A percentile compares a stretch with the other conserved stretches of the same genome.
phyloP scores from a whole-genome alignment of 2,888 invertebrate species.

The Xylophagus ater region DNA sequence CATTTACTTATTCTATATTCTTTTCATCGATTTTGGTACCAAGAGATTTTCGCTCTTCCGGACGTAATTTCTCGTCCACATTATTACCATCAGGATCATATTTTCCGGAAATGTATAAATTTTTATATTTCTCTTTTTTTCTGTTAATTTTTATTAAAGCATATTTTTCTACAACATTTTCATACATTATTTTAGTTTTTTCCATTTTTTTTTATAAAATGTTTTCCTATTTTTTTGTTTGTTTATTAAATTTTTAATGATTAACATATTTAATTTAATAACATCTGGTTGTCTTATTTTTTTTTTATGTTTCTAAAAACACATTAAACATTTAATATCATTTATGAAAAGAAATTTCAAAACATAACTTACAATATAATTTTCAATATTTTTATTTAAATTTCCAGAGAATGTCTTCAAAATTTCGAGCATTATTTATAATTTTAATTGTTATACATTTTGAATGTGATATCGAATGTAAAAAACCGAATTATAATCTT shows the following conservation, averaged over 20 bases:
- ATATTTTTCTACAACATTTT: conserved; percentile 4
- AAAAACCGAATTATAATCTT: too few relatives aligned
- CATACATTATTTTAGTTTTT: background rate
- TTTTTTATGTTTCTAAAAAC: background rate
- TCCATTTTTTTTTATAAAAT: conserved; percentile 1
- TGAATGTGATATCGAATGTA: conserved; percentile 6
- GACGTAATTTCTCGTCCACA: too few relatives aligned
- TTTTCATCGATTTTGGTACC: too few relatives aligned
- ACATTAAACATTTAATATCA: background rate
- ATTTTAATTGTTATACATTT: conserved; percentile 4
- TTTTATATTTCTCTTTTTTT: too few relatives aligned
- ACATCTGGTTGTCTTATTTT: background rate
- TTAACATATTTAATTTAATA: background rate
- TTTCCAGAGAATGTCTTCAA: conserved; percentile 5
- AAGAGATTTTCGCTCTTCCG: too few relatives aligned
- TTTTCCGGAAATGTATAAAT: too few relatives aligned
- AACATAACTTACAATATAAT: background rate
- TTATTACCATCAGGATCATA: too few relatives aligned
- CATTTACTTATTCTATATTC: too few relatives aligned
- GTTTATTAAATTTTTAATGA: background rate
- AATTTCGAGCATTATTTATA: too few relatives aligned
- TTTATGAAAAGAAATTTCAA: background rate
- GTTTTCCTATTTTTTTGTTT: conserved; percentile 1
- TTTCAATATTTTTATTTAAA: conserved; percentile 1
- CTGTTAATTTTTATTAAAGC: too few relatives aligned